These are phyloP conservation scores for Baccha elongata DNA, from an alignment of 2,888 invertebrate species.

Conservation along the genomic window DNA sequence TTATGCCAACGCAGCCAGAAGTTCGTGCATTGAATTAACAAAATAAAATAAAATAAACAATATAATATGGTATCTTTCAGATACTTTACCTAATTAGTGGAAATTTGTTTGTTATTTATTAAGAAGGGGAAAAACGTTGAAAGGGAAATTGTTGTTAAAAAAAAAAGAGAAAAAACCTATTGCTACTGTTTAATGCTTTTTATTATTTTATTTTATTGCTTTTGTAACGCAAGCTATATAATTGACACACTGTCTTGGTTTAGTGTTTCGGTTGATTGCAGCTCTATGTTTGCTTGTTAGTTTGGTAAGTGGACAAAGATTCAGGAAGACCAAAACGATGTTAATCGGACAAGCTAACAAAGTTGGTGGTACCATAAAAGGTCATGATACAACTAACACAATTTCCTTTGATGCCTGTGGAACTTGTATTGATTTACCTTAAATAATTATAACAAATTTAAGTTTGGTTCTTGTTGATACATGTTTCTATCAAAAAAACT, in stretches of 20 bases:
- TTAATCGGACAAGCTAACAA: neutral
- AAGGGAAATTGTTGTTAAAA: slow-evolving; percentile 47
- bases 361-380: neutral
- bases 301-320: neutral
- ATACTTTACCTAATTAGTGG: slow-evolving; percentile 43
- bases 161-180: no score
- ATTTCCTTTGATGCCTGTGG: no score
- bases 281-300: neutral
- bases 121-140: slow-evolving; percentile 10
- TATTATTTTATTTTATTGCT: no score
- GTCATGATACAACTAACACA: neutral
- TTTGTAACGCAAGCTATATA: neutral
- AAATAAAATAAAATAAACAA: slow-evolving; percentile 28
- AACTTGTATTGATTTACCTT: no score
- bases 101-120: slow-evolving; percentile 13
- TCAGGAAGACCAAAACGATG: neutral
- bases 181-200: no score
- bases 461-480: no score
- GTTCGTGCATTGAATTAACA: slow-evolving; percentile 45
- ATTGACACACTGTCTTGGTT: neutral
- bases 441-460: no score
- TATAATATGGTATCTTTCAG: neutral
- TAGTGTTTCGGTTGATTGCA: neutral
- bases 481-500: no score
- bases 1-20: slow-evolving; percentile 16